phyloP scores from a whole-genome alignment of 1,140 invertebrate species.

The Capitella teleta region DNA sequence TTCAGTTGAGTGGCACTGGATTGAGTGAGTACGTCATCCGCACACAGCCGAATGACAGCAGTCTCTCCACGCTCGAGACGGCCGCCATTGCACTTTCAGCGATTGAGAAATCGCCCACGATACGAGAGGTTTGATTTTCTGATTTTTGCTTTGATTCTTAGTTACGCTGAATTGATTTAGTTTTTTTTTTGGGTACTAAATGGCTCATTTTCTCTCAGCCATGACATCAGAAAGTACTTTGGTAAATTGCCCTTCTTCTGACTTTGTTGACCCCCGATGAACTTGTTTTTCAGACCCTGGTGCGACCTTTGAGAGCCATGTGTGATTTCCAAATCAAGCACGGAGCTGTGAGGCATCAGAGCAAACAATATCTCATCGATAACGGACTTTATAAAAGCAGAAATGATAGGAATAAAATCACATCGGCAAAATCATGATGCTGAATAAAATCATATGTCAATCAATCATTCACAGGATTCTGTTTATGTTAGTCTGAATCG shows the following conservation, averaged over 20 bases:
- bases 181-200: background rate
- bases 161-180: background rate
- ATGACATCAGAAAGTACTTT: too few species aligned
- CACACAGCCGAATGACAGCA: slow-evolving; percentile 81
- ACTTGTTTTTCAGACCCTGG: slow-evolving; percentile 49
- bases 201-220: too few species aligned
- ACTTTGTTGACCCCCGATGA: background rate
- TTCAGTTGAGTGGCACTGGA: slow-evolving; percentile 60
- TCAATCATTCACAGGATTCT: too few species aligned
- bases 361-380: slow-evolving; percentile 76
- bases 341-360: slow-evolving; percentile 83
- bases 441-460: background rate
- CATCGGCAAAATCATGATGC: slow-evolving; percentile 13
- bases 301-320: slow-evolving; percentile 66
- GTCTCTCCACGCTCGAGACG: slow-evolving; percentile 81
- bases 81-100: slow-evolving; percentile 68
- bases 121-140: slow-evolving; percentile 35
- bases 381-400: slow-evolving; percentile 74
- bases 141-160: background rate
- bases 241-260: background rate
- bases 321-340: slow-evolving; percentile 76
- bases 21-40: slow-evolving; percentile 81
- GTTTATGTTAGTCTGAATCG: too few species aligned
- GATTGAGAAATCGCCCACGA: slow-evolving; percentile 57
- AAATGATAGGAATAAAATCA: too few species aligned